phyloP scores from a whole-genome alignment of 1,140 invertebrate species.

The Epicauta chinensis region DNA sequence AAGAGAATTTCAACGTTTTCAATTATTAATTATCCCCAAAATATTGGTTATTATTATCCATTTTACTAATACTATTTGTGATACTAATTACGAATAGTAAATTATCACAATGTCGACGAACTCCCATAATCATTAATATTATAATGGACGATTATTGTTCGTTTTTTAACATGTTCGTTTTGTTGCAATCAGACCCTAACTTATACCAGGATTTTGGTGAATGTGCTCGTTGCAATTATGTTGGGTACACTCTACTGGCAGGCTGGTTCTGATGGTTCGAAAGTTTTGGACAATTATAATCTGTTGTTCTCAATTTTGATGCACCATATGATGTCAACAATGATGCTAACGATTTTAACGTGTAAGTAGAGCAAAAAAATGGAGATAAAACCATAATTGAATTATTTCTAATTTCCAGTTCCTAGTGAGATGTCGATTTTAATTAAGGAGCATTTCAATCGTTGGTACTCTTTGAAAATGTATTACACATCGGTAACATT shows the following conservation, averaged over 20 bases:
- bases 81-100: too few species aligned
- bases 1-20: too few species aligned
- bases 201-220: slow-evolving; percentile 70
- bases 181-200: slow-evolving; percentile 81
- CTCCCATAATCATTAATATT: not conserved
- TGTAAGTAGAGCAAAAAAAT: slow-evolving; percentile 51
- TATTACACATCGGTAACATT: slow-evolving; percentile 86
- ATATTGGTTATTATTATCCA: not conserved
- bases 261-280: slow-evolving; percentile 62
- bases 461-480: slow-evolving; percentile 93
- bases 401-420: slow-evolving; percentile 56
- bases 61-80: too few species aligned
- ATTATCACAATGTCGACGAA: too few species aligned
- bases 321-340: slow-evolving; percentile 78
- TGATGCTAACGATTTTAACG: slow-evolving; percentile 79
- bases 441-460: slow-evolving; percentile 89
- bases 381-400: not conserved
- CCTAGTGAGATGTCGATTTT: slow-evolving; percentile 87
- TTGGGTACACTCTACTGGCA: slow-evolving; percentile 64
- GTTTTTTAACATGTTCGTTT: too few species aligned
- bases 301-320: slow-evolving; percentile 74
- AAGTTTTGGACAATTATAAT: slow-evolving; percentile 76
- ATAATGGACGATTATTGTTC: too few species aligned
- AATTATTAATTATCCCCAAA: too few species aligned
- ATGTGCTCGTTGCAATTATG: slow-evolving; percentile 65